Conservation (phyloP, 2,797 vertebrate genomes). For the Oreonectes daqikongensis region DNA sequence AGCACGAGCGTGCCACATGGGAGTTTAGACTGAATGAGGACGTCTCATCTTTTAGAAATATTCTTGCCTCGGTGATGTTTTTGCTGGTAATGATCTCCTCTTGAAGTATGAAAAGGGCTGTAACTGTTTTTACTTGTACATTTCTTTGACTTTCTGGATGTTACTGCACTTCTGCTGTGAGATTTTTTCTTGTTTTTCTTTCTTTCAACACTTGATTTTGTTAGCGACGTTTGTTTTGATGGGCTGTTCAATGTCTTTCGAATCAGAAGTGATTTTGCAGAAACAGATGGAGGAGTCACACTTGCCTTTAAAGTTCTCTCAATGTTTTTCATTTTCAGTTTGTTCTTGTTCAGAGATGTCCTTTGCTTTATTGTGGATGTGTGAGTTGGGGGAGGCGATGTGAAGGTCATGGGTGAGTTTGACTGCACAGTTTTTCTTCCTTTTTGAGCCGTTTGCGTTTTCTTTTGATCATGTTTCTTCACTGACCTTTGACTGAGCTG, state of each 20-base stretch:
- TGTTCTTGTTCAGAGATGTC: slow-evolving; percentile 1
- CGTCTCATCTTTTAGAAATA: neutral
- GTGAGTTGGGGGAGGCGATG: neutral
- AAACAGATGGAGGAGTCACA: neutral
- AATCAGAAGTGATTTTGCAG: neutral
- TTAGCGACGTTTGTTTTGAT: slow-evolving; percentile 1
- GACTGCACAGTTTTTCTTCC: slow-evolving; percentile 10
- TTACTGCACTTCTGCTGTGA: neutral
- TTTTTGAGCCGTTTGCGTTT: neutral
- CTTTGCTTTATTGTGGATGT: neutral
- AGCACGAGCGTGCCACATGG: neutral
- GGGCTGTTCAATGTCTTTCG: neutral
- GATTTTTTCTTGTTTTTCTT: slow-evolving; percentile 34
- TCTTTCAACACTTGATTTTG: slow-evolving; percentile 20
- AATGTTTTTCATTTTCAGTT: slow-evolving; percentile 19
- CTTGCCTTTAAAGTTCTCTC: rapidly evolving
- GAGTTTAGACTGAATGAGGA: neutral
- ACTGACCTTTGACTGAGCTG: slow-evolving; percentile 43
- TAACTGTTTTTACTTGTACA: neutral
- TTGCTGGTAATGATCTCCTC: slow-evolving; percentile 6
- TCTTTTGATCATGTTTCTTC: slow-evolving; percentile 57
- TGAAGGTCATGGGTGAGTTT: neutral
- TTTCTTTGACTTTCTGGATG: neutral
- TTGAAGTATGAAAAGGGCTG: neutral
- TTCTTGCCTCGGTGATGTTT: slow-evolving; percentile 15